A percentile compares a stretch with the other conserved stretches of the same genome.
Evolutionary conservation across 2,888 invertebrate species (phyloP).

Genomic region (Cataglyphis albicans): DNA sequence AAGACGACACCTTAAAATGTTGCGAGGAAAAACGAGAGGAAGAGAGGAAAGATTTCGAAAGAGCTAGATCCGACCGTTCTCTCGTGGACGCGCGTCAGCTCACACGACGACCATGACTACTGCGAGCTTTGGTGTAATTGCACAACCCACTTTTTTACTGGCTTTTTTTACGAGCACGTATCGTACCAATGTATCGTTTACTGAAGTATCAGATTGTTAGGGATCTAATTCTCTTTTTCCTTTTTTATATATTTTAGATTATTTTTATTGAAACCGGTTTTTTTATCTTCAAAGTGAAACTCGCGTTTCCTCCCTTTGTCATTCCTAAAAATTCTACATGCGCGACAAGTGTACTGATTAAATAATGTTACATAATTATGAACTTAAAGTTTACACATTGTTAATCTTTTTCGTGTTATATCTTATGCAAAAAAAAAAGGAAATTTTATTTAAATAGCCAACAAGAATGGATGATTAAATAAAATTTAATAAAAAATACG

Average conservation of each 20-base stretch:
- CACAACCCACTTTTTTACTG: slow-evolving; percentile 61
- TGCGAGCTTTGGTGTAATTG: slow-evolving; percentile 58
- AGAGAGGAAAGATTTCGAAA: slow-evolving; percentile 36
- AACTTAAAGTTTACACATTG: neutral
- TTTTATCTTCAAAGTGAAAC: neutral
- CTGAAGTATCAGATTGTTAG: slow-evolving; percentile 40
- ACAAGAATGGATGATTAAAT: neutral
- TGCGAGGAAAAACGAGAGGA: neutral
- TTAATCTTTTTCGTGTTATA: neutral
- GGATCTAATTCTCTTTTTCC: slow-evolving; percentile 32
- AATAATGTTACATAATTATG: neutral
- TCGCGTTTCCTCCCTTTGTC: neutral
- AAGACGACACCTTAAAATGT: neutral
- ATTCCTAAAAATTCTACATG: neutral
- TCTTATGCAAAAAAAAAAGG: neutral
- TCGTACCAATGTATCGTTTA: slow-evolving; percentile 60
- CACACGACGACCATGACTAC: slow-evolving; percentile 55
- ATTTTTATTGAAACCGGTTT: neutral
- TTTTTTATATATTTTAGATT: slow-evolving; percentile 29
- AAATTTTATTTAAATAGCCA: slow-evolving; percentile 2
- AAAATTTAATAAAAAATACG: slow-evolving; percentile 1
- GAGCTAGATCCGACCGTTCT: slow-evolving; percentile 53
- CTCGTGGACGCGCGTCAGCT: slow-evolving; percentile 47
- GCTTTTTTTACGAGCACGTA: slow-evolving; percentile 62
- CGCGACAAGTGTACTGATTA: neutral